These are phyloP conservation scores for Drosophila infuscata DNA, from an alignment of 2,888 invertebrate genomes.

Conservation along the genomic window DNA sequence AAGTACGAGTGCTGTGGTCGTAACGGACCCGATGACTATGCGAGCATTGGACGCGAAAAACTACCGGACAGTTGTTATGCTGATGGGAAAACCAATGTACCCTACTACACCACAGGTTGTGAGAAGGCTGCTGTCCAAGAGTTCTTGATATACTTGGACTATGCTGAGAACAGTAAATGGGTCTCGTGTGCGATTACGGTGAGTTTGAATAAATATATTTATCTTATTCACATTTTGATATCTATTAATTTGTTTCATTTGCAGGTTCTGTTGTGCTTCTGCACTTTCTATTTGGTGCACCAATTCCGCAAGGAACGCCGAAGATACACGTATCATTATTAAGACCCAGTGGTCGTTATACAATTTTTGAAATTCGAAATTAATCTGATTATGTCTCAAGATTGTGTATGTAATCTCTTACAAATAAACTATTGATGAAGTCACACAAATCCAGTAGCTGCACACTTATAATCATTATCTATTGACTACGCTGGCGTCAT, in stretches of 20 bases:
- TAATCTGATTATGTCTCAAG: conserved; percentile 6
- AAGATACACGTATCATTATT: conserved; percentile 60
- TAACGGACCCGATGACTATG: conserved; percentile 78
- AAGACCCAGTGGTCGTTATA: conserved; percentile 19
- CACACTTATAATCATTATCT: conserved; percentile 11
- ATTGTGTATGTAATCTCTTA: conserved; percentile 1
- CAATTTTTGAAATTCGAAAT: background rate
- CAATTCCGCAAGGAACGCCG: conserved; percentile 74
- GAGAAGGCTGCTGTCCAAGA: conserved; percentile 58
- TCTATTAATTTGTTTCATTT: background rate
- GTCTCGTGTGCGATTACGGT: conserved; percentile 64
- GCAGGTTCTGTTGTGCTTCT: conserved; percentile 69
- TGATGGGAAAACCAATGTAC: conserved; percentile 31
- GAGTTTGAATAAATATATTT: conserved; percentile 17
- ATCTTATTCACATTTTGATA: background rate
- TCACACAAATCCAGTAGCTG: conserved; percentile 1
- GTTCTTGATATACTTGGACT: conserved; percentile 49
- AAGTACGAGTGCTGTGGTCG: conserved; percentile 81
- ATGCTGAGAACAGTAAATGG: conserved; percentile 67
- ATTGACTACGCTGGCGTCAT: conserved; percentile 31
- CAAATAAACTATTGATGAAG: conserved; percentile 16
- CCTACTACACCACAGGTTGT: conserved; percentile 60
- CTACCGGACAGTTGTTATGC: conserved; percentile 71
- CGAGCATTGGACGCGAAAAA: conserved; percentile 44
- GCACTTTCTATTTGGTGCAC: conserved; percentile 69